Percentiles rank a stretch among this genome's conserved stretches.
Conservation (phyloP, 2,888 invertebrate genomes). For the Altica lythri region DNA sequence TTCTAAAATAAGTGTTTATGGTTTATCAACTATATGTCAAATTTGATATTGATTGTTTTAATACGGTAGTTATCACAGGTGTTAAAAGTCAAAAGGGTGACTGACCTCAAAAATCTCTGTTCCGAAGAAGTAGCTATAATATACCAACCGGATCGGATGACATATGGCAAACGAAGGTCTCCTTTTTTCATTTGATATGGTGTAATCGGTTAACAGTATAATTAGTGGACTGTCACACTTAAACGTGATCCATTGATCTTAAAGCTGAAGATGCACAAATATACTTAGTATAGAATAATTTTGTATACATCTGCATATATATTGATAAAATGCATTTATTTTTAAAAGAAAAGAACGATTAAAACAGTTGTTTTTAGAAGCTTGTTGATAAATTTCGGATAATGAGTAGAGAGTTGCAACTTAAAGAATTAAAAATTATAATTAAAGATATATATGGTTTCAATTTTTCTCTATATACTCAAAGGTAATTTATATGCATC, state of each 20-base stretch:
- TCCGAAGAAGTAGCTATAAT: conserved; percentile 19
- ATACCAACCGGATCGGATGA: conserved; percentile 32
- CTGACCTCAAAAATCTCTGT: conserved; percentile 35
- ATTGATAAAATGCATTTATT: too few relatives aligned
- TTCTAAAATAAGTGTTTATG: too few relatives aligned
- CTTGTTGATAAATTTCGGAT: too few relatives aligned
- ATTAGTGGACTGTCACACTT: conserved; percentile 17
- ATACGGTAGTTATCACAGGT: conserved; percentile 8
- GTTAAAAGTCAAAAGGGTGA: conserved; percentile 35
- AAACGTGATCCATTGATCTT: neutral
- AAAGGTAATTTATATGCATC: too few relatives aligned
- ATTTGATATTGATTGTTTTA: too few relatives aligned
- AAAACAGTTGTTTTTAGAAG: too few relatives aligned
- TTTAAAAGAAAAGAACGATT: too few relatives aligned
- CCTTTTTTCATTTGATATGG: conserved; percentile 29
- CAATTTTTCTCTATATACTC: too few relatives aligned
- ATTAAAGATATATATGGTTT: too few relatives aligned
- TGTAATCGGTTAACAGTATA: conserved; percentile 36
- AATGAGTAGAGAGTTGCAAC: too few relatives aligned
- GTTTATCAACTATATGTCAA: too few relatives aligned
- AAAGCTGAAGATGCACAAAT: neutral
- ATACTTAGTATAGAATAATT: neutral
- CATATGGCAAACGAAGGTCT: conserved; percentile 38
- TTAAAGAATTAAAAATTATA: too few relatives aligned
- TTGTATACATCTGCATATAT: neutral